Base-by-base conservation (phyloP, 2,797 vertebrate genomes). In the Serranus cabrilla region DNA sequence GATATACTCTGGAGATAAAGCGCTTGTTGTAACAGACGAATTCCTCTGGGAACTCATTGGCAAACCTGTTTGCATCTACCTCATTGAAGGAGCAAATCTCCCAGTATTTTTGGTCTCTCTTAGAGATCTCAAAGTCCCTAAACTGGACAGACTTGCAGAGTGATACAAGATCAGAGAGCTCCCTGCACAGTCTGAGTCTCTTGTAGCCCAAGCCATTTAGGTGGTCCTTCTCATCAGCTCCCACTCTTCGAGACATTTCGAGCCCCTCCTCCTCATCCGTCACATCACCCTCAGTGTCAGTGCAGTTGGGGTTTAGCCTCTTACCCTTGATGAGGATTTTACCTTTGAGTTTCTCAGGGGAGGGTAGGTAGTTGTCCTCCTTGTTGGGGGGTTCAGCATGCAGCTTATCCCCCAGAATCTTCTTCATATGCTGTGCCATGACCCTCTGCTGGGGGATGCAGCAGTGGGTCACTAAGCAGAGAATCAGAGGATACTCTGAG, bases 71-170 rank as follows among this genome's bases (percentile, higher is more conserved):
- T 0, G 96, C 97, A 66, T 97, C 95, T 23, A 97, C 96, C 86
- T 98, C 97, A n/a, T 97, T 97, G 78, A 97, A 97, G 49, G 97
- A 98, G 74, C 96, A 97, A 40, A 97, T 94, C 87, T 98, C 96
- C 97, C 97, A 98, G 84, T 95, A 94, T 79, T 91, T 96, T 46
- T 97, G 97, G 43, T 96, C 93, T 2, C 95, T 94, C 72, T 95
- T 96, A 0, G 96, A 97, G 39, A 88, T 90, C 62, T 97, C 96
- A 10, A 98, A 98, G 85, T 97, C 96, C 83, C 92, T 95, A 81
- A 98, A 98, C 64, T 96, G 96, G 20, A 97, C 84, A 0, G 96
- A 95, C 83, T 96, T 96, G 88, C 96, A 97, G 61, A 97, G 93
- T 76, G 95, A 96, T 16, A 98, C 96, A 57, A 97, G 92, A 76